A percentile compares a stretch with the other conserved stretches of the same genome.
Conservation (phyloP, 1,140 invertebrate species). For the Arion vulgaris region DNA sequence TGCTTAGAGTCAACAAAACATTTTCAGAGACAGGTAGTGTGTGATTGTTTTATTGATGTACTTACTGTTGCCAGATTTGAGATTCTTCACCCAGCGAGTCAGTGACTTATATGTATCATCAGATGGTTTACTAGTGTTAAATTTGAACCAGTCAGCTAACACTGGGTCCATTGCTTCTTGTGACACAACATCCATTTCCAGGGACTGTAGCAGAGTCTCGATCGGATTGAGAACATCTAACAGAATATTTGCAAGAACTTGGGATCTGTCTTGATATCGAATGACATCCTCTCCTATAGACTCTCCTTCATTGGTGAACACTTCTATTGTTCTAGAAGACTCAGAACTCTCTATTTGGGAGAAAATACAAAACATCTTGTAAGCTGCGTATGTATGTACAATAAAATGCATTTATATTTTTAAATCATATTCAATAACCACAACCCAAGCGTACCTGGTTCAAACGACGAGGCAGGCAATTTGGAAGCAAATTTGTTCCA, state of each 20-base stretch:
- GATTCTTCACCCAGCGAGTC: background rate
- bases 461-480: too few species aligned
- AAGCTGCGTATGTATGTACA: too few species aligned
- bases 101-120: background rate
- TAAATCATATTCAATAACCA: too few species aligned
- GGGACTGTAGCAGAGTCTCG: background rate
- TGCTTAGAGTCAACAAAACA: too few species aligned
- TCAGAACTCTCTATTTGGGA: background rate
- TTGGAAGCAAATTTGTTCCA: too few species aligned
- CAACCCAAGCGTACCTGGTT: too few species aligned
- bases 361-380: too few species aligned
- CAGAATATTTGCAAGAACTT: background rate
- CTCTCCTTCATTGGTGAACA: background rate
- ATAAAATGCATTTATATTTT: too few species aligned
- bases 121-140: background rate
- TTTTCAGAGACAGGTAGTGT: too few species aligned
- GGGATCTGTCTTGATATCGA: background rate
- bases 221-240: background rate
- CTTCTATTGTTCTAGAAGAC: background rate
- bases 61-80: background rate
- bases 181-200: background rate
- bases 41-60: too few species aligned
- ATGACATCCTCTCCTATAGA: background rate
- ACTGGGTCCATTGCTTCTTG: background rate
- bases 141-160: conserved; percentile 4